Evolutionary conservation across 2,888 invertebrate genomes (phyloP), one percentile per base, ranked within the genome.

Genomic region (Orchesella flavescens): DNA sequence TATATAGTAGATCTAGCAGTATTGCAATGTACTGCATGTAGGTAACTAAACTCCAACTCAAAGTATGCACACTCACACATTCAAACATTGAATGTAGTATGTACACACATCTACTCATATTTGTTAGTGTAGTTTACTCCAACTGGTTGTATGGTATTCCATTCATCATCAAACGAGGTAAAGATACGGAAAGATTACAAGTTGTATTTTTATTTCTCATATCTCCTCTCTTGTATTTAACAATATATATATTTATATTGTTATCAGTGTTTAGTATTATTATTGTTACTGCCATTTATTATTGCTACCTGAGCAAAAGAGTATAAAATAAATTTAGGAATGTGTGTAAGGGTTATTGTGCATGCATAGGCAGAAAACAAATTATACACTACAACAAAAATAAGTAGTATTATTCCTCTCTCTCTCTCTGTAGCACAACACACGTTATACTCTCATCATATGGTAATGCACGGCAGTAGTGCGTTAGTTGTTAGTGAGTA

Each of bases 91-190:
- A 65, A 65, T 65, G 65, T 43, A 23, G n/a, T n/a, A n/a, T n/a
- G n/a, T n/a, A n/a, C n/a, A n/a, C n/a, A n/a, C n/a, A n/a, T n/a
- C n/a, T n/a, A n/a, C n/a, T n/a, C 43, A 44, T 65, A 43, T 63
- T 63, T 61, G 57, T 17, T n/a, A 65, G 65, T 65, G 19, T 65
- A 44, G 44, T 57, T 17, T 43, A 65, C 15, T 34, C 34, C 69
- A 53, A 69, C 69, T 69, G 65, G 69, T 53, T 69, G 49, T 23
- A 53, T 69, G 49, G 49, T 69, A 69, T 69, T 46, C 53, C 69
- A 69, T 69, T 69, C 69, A 69, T 69, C 49, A n/a, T 53, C 15
- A 15, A 65, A 5, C 17, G 59, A 59, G 59, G 59, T 59, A 59
- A 59, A 59, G 59, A 59, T n/a, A 59, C 59, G 21, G 59, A 17